phyloP scores from a whole-genome alignment of 2,888 invertebrate genomes.

The Camponotus fellah region DNA sequence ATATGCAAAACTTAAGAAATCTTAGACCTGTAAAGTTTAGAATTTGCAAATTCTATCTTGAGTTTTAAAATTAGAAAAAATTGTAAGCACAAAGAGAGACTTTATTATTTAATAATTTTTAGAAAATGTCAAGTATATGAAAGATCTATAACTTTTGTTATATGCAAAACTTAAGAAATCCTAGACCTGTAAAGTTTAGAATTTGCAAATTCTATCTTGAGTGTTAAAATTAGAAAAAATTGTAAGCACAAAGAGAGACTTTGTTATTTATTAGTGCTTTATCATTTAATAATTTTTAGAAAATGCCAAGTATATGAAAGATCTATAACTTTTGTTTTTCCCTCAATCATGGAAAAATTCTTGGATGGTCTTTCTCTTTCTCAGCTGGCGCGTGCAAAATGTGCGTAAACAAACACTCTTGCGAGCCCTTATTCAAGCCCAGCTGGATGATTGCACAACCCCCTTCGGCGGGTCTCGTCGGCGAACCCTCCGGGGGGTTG shows the following conservation, averaged over 20 bases:
- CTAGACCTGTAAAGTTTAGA: not conserved
- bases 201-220: too few relatives aligned
- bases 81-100: not conserved
- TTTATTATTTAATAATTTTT: not conserved
- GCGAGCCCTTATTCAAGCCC: conserved; percentile 22
- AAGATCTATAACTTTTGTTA: not conserved
- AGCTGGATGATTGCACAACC: conserved; percentile 29
- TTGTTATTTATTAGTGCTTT: not conserved
- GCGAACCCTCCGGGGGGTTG: conserved; percentile 26
- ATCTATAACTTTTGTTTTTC: not conserved
- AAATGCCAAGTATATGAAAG: not conserved
- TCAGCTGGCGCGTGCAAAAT: not conserved
- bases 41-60: too few relatives aligned
- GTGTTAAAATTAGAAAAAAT: not conserved
- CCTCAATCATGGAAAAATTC: not conserved
- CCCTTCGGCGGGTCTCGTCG: not conserved
- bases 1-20: not conserved
- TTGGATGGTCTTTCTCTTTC: not conserved
- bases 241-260: not conserved
- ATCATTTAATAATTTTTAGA: not conserved
- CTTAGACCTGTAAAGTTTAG: not conserved
- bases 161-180: not conserved
- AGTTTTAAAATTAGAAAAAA: not conserved
- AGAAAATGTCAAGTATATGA: not conserved
- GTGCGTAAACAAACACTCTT: conserved; percentile 12